phyloP scores from a whole-genome alignment of 2,888 invertebrate genomes.

The Lymantria monacha region DNA sequence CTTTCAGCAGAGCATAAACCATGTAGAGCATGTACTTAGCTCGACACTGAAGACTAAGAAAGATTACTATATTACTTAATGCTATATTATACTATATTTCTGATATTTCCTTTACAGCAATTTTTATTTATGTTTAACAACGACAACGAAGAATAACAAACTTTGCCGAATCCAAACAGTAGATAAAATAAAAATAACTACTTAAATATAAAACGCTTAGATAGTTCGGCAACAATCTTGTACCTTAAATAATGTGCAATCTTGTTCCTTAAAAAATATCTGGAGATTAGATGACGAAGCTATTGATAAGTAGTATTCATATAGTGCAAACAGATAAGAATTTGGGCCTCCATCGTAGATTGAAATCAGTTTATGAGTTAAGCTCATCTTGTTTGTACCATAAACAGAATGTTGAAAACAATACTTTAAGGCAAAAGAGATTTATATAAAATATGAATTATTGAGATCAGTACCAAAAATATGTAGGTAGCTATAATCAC shows the following conservation, averaged over 20 bases:
- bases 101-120: too few species aligned
- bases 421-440: not conserved
- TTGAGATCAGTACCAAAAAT: too few species aligned
- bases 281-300: slow-evolving; percentile 14
- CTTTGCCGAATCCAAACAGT: too few species aligned
- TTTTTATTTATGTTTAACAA: too few species aligned
- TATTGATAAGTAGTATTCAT: slow-evolving; percentile 21
- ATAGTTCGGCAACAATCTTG: not conserved
- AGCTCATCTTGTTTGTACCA: not conserved
- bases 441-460: too few species aligned
- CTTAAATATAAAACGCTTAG: too few species aligned
- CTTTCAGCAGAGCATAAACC: slow-evolving; percentile 72
- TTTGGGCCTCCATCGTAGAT: not conserved
- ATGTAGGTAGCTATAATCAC: too few species aligned
- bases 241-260: not conserved
- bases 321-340: slow-evolving; percentile 15
- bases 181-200: too few species aligned
- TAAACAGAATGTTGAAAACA: not conserved
- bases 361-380: not conserved
- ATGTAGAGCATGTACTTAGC: slow-evolving; percentile 55
- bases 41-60: slow-evolving; percentile 38
- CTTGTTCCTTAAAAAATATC: too few species aligned
- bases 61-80: too few species aligned
- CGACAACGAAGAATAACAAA: too few species aligned
- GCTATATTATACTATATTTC: too few species aligned